Evolutionary conservation across 35 echinoderm and acorn worm species (phyloP).

Genomic region (Apostichopus parvimensis): DNA sequence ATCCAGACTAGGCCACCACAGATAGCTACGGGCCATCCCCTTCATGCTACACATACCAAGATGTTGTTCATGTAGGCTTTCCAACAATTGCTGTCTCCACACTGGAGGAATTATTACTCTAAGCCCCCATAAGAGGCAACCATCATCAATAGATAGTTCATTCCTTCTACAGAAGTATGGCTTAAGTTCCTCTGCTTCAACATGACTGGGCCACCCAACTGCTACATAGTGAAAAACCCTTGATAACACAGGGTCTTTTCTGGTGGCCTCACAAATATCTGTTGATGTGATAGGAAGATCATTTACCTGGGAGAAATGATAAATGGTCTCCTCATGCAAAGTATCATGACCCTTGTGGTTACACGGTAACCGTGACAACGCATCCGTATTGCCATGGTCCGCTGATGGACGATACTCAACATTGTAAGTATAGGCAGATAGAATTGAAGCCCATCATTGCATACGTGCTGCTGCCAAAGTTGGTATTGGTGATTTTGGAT

Average conservation of each 20-base stretch:
- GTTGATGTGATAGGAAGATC: constrained; percentile 15
- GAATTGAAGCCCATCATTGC: constrained; percentile 70
- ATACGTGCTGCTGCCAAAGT: constrained; percentile 62
- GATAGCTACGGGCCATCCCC: constrained; percentile 35
- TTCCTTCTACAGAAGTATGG: constrained; percentile 32
- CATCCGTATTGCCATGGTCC: constrained; percentile 35
- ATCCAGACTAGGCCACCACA: constrained; percentile 43
- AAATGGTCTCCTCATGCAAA: not conserved
- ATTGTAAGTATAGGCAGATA: constrained; percentile 41
- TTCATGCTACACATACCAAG: constrained; percentile 45
- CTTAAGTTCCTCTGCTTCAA: constrained; percentile 31
- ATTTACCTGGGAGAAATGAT: constrained; percentile 36
- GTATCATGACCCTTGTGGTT: not conserved
- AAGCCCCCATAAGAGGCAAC: constrained; percentile 48
- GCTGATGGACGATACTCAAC: constrained; percentile 33
- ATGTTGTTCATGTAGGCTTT: constrained; percentile 45
- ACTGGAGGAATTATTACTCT: constrained; percentile 33
- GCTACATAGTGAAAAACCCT: constrained; percentile 50
- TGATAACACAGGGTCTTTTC: constrained; percentile 34
- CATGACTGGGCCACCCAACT: constrained; percentile 49
- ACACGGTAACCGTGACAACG: constrained; percentile 33
- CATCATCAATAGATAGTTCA: constrained; percentile 52
- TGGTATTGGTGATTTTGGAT: constrained; percentile 54
- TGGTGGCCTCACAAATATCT: constrained; percentile 36
- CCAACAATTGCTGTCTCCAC: constrained; percentile 28